These are phyloP conservation scores for Eurytoma californica DNA, from an alignment of 2,888 invertebrate genomes.

Conservation along the genomic window DNA sequence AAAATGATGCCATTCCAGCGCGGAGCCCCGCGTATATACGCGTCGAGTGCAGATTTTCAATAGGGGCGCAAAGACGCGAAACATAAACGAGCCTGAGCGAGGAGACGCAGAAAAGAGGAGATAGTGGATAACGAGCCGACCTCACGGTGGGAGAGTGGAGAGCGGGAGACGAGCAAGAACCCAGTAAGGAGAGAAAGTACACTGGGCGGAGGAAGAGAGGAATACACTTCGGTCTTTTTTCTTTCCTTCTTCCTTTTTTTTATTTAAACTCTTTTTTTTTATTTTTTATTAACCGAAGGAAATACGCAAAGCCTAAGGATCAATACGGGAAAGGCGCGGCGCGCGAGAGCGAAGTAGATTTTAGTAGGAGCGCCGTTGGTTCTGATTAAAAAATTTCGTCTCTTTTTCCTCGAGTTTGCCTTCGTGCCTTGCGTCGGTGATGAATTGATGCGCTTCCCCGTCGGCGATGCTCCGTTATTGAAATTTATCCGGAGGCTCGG, in stretches of 20 bases:
- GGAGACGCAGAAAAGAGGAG: neutral
- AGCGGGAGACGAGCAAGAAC: constrained; percentile 26
- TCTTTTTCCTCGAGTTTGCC: neutral
- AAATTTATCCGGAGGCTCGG: neutral
- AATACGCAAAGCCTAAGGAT: constrained; percentile 26
- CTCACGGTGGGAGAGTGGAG: neutral
- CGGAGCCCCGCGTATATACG: neutral
- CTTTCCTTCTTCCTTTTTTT: neutral
- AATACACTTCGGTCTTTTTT: constrained; percentile 10
- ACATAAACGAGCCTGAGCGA: constrained; percentile 32
- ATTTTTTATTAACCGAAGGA: neutral
- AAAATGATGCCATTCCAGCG: too few species aligned
- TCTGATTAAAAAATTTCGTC: constrained; percentile 36
- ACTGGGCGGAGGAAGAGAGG: neutral
- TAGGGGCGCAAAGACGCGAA: constrained; percentile 32
- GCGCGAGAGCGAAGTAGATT: neutral
- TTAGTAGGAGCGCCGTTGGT: constrained; percentile 17
- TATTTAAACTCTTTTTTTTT: neutral
- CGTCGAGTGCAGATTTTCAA: constrained; percentile 29
- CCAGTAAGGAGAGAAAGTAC: constrained; percentile 13
- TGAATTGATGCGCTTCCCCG: neutral
- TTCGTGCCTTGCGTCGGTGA: neutral
- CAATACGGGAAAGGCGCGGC: constrained; percentile 31
- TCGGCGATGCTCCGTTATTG: neutral
- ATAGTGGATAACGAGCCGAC: constrained; percentile 38